Evolutionary conservation across 2,888 invertebrate genomes (phyloP), one percentile per base, ranked within the genome.

Genomic region (Rhopalosiphum nymphaeae): DNA sequence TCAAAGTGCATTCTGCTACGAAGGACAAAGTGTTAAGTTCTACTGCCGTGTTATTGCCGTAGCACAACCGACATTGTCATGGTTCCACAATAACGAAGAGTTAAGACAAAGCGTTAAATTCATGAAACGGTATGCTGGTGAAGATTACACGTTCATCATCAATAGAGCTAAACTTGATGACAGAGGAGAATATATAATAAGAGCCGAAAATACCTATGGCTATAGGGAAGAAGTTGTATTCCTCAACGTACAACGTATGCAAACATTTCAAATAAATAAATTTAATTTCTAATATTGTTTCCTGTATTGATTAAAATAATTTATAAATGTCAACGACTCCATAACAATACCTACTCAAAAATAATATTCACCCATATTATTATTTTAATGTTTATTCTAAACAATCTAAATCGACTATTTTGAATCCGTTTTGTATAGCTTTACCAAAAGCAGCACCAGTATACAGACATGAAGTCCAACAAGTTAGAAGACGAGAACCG

Each of bases 21-120:
- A 99, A 96, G 99, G 99, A 61, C 99, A 99, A 96, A 98, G 98
- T 95, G 99, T 99, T 95, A 99, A 98, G 96, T 98, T 99, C 97
- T 98, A 98, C 96, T 99, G 99, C 96, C 98, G 99, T 95, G 98
- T 99, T 95, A 98, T 99, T 95, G 99, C 99, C 0, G 97, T 98
- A 95, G 99, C 99, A 53, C 97, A 99, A 46, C 99, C 99, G 78
- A 98, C 99, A 0, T 97, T 99, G 95, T 98, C 99, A 46, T 99
- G 99, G 99, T 98, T 97, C 95, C 98, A 98, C 95, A 99, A 98
- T 96, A 98, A 98, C 96, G 97, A 97, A 95, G 99, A 99, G 96
- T 96, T 99, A 93, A 97, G 98, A 94, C 99, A 99, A 96, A 99
- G 99, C 95, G 99, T 99, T 95, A 99, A 99, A 96, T 99, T 98